A percentile compares a stretch with the other conserved stretches of the same genome.
phyloP scores from a whole-genome alignment of 1,140 invertebrate genomes.

The Drosophila ficusphila region DNA sequence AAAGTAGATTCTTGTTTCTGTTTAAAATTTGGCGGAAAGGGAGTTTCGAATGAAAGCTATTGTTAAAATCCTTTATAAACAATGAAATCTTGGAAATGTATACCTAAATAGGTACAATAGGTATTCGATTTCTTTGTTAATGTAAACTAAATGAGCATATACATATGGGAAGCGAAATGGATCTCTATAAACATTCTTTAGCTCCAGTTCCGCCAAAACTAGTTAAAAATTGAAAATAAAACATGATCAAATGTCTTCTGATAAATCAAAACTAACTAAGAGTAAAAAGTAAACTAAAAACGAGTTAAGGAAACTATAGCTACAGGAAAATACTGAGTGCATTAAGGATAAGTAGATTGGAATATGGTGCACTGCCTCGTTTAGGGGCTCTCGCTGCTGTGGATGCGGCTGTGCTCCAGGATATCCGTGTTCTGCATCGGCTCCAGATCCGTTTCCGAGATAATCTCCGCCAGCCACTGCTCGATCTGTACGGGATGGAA shows the following conservation, averaged over 20 bases:
- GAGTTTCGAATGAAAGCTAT: neutral
- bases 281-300: conserved; percentile 8
- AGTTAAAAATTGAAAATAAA: neutral
- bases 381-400: conserved; percentile 66
- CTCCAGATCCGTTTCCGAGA: conserved; percentile 86
- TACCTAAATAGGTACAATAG: neutral
- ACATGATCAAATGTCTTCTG: neutral
- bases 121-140: neutral
- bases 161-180: neutral
- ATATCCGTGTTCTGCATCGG: conserved; percentile 85
- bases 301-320: conserved; percentile 26
- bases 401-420: conserved; percentile 84
- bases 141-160: too few relatives aligned
- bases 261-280: neutral
- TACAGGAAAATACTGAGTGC: conserved; percentile 59
- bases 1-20: neutral
- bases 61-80: neutral
- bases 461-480: conserved; percentile 86
- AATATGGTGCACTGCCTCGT: neutral
- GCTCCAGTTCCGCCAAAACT: neutral
- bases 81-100: too few relatives aligned
- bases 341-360: conserved; percentile 20
- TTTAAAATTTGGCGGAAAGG: neutral
- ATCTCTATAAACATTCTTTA: neutral
- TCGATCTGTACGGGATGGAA: conserved; percentile 85